phyloP scores from a whole-genome alignment of 2,888 invertebrate species.

The Cosmia trapezina region DNA sequence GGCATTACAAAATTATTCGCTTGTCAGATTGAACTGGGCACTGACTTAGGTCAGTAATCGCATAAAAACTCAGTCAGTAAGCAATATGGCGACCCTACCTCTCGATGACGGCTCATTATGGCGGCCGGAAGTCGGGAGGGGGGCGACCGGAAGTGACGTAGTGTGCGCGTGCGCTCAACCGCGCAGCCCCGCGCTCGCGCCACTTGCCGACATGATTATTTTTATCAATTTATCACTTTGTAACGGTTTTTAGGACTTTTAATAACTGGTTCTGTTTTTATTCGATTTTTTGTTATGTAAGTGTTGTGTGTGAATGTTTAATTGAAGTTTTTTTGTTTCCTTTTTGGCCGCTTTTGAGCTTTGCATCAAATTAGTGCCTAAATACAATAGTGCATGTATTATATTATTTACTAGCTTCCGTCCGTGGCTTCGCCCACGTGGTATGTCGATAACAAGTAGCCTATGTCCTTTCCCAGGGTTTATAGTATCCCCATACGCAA shows the following conservation, averaged over 20 bases:
- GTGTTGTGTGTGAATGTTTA: slow-evolving; percentile 11
- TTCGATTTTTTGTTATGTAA: slow-evolving; percentile 23
- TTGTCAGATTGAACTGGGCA: not conserved
- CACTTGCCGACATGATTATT: slow-evolving; percentile 65
- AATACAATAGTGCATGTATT: not conserved
- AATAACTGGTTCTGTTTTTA: slow-evolving; percentile 47
- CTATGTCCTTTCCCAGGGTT: too few relatives aligned
- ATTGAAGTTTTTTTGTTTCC: not conserved
- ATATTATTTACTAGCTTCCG: not conserved
- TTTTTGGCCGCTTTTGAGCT: not conserved
- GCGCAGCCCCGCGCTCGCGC: slow-evolving; percentile 74
- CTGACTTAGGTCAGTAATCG: slow-evolving; percentile 6
- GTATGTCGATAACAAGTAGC: too few relatives aligned
- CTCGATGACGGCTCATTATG: slow-evolving; percentile 51
- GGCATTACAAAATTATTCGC: not conserved
- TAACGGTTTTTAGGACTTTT: slow-evolving; percentile 71
- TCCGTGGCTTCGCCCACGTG: too few relatives aligned
- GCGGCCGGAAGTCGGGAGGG: slow-evolving; percentile 72
- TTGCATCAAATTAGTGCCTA: not conserved
- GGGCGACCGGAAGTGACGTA: slow-evolving; percentile 79
- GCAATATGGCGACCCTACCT: slow-evolving; percentile 51
- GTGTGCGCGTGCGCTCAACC: slow-evolving; percentile 77
- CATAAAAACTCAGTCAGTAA: slow-evolving; percentile 24
- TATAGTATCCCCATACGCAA: too few relatives aligned
- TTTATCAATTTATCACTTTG: slow-evolving; percentile 73